A percentile compares a stretch with the other conserved stretches of the same genome.
phyloP scores from a whole-genome alignment of 2,113 vertebrate species.

The Sorex fumeus region DNA sequence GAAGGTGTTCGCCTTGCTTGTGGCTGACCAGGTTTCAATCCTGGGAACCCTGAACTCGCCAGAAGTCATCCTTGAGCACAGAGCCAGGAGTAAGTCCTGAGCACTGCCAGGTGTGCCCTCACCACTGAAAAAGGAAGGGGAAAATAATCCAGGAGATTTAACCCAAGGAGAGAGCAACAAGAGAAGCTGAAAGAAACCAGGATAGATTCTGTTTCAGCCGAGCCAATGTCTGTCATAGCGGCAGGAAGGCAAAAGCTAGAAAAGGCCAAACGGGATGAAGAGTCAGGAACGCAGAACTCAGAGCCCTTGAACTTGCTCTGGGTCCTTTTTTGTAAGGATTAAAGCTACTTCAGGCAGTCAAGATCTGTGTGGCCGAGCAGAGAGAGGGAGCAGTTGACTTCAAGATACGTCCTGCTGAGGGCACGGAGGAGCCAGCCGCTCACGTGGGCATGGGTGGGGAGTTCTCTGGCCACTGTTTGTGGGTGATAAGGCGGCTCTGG shows the following conservation, averaged over 20 bases:
- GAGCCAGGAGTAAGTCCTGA: no score
- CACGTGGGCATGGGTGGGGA: no score
- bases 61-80: no score
- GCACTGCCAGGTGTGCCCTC: no score
- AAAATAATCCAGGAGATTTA: no score
- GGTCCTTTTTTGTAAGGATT: background rate
- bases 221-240: background rate
- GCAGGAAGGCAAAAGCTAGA: background rate
- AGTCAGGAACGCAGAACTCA: background rate
- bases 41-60: no score
- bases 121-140: no score
- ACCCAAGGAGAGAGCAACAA: background rate
- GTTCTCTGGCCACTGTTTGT: background rate
- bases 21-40: no score
- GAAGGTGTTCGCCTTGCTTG: no score
- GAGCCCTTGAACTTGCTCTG: background rate
- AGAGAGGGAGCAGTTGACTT: background rate
- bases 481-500: background rate
- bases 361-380: background rate
- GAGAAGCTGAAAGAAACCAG: background rate
- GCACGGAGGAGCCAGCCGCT: background rate
- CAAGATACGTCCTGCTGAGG: background rate
- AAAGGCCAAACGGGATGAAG: background rate
- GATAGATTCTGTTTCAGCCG: background rate
- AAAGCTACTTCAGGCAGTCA: conserved; percentile 40